Percentiles rank a stretch among this genome's conserved stretches.
Evolutionary conservation across 2,888 invertebrate species (phyloP).

Genomic region (Labia minor): DNA sequence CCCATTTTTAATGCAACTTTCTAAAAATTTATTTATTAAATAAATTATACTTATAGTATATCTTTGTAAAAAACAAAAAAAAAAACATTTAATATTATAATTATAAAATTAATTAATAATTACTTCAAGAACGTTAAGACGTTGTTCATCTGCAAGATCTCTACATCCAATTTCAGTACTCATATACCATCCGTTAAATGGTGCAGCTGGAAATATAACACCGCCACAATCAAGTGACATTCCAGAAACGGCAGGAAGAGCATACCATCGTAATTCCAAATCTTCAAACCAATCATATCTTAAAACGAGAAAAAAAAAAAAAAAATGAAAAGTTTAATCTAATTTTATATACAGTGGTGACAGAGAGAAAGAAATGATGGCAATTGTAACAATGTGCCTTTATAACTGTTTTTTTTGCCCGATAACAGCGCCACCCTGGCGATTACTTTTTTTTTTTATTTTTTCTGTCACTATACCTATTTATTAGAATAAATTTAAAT

Average conservation of each 20-base stretch:
- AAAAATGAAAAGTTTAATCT: not conserved
- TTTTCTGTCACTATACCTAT: slow-evolving; percentile 13
- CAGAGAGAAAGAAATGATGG: not conserved
- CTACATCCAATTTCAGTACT: slow-evolving; percentile 90
- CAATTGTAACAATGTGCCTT: too few relatives aligned
- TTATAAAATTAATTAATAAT: not conserved
- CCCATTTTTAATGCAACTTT: slow-evolving; percentile 74
- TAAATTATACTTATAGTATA: slow-evolving; percentile 27
- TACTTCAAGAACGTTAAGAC: slow-evolving; percentile 84
- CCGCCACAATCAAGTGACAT: slow-evolving; percentile 95
- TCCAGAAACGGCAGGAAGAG: slow-evolving; percentile 76
- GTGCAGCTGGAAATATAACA: slow-evolving; percentile 81
- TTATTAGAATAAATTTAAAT: slow-evolving; percentile 1
- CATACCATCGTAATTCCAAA: slow-evolving; percentile 81
- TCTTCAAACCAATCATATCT: slow-evolving; percentile 84
- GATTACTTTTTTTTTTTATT: too few relatives aligned
- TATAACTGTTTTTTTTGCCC: too few relatives aligned
- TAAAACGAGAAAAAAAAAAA: slow-evolving; percentile 24
- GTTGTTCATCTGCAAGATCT: slow-evolving; percentile 75
- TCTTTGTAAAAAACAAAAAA: not conserved
- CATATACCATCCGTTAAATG: slow-evolving; percentile 98
- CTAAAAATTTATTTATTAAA: slow-evolving; percentile 43
- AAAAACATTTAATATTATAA: slow-evolving; percentile 20
- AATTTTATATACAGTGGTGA: not conserved
- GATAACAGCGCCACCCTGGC: too few relatives aligned